Evolutionary conservation across 2,797 vertebrate species (phyloP).

Genomic region (Chaetodon trifasciatus): DNA sequence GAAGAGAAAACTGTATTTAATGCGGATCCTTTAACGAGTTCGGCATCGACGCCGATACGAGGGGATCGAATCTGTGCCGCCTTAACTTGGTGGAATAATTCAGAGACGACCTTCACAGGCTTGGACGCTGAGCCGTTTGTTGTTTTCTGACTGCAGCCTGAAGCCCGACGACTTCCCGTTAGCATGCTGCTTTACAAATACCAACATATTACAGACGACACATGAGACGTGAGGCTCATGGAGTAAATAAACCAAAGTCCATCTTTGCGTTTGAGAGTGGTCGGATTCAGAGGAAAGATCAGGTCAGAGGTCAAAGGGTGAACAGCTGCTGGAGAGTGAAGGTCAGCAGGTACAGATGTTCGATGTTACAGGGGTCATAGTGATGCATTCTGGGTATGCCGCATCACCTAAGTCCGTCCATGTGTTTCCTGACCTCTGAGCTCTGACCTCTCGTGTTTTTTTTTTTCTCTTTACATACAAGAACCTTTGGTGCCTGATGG

Average conservation of each 20-base stretch:
- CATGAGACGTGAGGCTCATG: conserved; percentile 38
- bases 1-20: not conserved
- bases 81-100: too few relatives aligned
- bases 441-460: conserved; percentile 49
- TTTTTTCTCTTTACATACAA: conserved; percentile 47
- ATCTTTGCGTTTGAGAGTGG: conserved; percentile 52
- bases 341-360: conserved; percentile 85
- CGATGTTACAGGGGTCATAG: conserved; percentile 77
- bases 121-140: not conserved
- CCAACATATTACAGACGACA: conserved; percentile 52
- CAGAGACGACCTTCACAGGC: too few relatives aligned
- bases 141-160: conserved; percentile 19
- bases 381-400: conserved; percentile 78
- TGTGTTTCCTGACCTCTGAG: conserved; percentile 75
- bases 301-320: conserved; percentile 68
- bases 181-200: conserved; percentile 64
- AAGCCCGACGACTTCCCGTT: conserved; percentile 44
- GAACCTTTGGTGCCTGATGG: conserved; percentile 27
- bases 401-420: conserved; percentile 70
- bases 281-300: conserved; percentile 59
- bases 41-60: not conserved
- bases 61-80: not conserved
- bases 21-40: not conserved
- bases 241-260: conserved; percentile 56
- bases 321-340: conserved; percentile 78